phyloP scores from a whole-genome alignment of 2,113 vertebrate species.

The Ptilonorhynchus violaceus region DNA sequence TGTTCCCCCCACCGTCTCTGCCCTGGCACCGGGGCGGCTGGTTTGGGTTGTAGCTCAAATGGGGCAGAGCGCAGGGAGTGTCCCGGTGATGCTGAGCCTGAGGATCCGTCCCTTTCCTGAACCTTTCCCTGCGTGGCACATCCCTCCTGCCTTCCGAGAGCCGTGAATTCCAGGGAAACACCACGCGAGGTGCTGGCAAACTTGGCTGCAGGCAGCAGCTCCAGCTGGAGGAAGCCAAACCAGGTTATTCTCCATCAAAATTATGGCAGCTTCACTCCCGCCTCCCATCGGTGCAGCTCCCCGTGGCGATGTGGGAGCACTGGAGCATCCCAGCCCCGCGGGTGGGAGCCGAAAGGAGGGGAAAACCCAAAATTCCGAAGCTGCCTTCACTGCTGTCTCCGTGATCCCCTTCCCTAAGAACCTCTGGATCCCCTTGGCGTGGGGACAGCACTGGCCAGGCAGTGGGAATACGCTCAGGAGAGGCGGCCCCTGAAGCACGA shows the following conservation, averaged over 20 bases:
- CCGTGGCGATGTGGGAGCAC: accelerated
- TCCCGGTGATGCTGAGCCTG: not conserved
- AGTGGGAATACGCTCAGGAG: not conserved
- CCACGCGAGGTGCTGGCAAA: not conserved
- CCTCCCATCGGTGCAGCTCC: not conserved
- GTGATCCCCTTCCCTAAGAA: not conserved
- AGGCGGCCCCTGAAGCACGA: not conserved
- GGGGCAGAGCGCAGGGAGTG: accelerated
- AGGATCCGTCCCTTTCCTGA: not conserved
- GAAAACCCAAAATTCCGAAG: accelerated
- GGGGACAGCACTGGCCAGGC: not conserved
- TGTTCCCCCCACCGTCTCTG: accelerated
- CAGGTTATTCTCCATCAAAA: not conserved
- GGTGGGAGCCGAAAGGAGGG: not conserved
- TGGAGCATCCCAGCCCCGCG: not conserved
- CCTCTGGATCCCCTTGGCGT: not conserved
- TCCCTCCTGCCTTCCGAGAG: not conserved
- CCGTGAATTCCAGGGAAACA: accelerated
- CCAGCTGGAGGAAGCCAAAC: not conserved
- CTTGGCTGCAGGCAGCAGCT: not conserved
- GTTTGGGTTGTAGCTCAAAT: not conserved
- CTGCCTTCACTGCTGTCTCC: too few species aligned
- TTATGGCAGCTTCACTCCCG: accelerated
- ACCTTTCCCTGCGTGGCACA: accelerated
- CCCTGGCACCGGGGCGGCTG: not conserved